Evolutionary conservation across 2,113 vertebrate genomes (phyloP).

Genomic region (Saccopteryx leptura): DNA sequence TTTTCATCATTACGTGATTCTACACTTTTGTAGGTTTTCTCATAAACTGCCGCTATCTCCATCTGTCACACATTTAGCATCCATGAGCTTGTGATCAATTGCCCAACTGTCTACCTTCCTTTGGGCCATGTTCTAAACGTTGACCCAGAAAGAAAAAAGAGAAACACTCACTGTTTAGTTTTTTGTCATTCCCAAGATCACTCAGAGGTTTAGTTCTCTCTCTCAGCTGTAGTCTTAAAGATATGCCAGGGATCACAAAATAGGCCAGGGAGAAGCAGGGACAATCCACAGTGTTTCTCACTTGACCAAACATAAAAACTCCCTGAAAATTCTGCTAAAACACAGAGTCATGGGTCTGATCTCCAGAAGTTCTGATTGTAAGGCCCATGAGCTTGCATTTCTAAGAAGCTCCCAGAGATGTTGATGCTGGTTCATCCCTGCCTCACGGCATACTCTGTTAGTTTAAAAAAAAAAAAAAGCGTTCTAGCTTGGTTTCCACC

Average conservation of each 20-base stretch:
- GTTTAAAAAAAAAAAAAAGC: not conserved
- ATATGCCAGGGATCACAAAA: not conserved
- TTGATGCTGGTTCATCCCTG: not conserved
- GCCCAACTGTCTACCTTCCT: slow-evolving; percentile 58
- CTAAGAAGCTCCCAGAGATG: not conserved
- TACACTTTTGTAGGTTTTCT: not conserved
- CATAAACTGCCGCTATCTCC: not conserved
- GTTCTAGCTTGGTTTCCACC: not conserved
- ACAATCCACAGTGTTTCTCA: not conserved
- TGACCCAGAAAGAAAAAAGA: slow-evolving; percentile 62
- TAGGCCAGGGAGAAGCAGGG: not conserved
- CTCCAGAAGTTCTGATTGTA: not conserved
- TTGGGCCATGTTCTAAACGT: slow-evolving; percentile 71
- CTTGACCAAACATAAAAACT: not conserved
- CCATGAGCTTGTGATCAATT: not conserved
- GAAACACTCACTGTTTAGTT: not conserved
- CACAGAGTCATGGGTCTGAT: not conserved
- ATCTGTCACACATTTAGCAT: not conserved
- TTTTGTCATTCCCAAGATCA: not conserved
- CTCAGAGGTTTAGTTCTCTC: not conserved
- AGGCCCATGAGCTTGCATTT: not conserved
- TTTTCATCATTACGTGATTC: not conserved
- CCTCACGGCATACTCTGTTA: not conserved
- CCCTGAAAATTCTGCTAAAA: slow-evolving; percentile 32
- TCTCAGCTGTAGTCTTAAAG: not conserved